A percentile compares a stretch with the other conserved stretches of the same genome.
phyloP scores from a whole-genome alignment of 2,113 vertebrate genomes.

The Numenius arquata region DNA sequence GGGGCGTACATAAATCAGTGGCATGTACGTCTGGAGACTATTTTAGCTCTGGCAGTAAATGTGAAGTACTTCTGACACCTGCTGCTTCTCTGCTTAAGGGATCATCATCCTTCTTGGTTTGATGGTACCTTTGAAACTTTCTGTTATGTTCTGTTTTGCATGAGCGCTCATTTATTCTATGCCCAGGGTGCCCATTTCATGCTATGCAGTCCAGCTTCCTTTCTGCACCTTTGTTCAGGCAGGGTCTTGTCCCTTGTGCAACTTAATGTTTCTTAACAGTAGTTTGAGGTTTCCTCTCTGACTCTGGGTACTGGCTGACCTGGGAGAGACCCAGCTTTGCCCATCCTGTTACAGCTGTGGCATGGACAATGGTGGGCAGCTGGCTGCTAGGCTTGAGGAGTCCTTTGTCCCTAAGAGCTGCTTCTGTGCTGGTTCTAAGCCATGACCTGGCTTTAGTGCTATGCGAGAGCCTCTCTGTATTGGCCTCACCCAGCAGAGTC shows the following conservation, averaged over 20 bases:
- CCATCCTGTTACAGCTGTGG: neutral
- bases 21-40: neutral
- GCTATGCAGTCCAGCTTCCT: neutral
- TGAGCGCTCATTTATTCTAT: neutral
- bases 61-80: neutral
- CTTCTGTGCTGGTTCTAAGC: neutral
- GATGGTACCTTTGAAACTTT: neutral
- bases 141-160: neutral
- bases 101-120: neutral
- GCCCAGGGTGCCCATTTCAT: neutral
- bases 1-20: neutral
- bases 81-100: neutral
- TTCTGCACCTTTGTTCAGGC: neutral
- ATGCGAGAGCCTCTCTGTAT: fast-evolving
- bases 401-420: neutral
- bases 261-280: neutral
- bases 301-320: neutral
- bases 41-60: neutral
- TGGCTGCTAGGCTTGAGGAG: neutral
- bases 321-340: neutral
- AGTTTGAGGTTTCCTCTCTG: neutral
- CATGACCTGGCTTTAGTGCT: neutral
- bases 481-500: neutral
- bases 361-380: fast-evolving
- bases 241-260: neutral